These are phyloP conservation scores for Oncopodura yosiiana DNA, from an alignment of 1,140 invertebrate genomes.

Conservation along the genomic window DNA sequence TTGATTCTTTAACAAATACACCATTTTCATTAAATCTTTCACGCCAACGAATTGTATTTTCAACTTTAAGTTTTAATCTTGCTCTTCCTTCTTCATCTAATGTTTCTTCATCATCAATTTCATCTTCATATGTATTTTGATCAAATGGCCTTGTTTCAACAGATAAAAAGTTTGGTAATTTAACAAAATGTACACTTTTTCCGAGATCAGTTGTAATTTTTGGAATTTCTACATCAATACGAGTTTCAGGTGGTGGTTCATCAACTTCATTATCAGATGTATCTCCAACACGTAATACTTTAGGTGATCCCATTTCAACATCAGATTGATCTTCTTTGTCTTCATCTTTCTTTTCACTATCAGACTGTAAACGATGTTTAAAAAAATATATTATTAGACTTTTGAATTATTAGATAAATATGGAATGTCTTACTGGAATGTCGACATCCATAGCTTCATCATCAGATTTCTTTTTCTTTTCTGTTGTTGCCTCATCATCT, in stretches of 20 bases:
- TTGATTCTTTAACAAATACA: constrained; percentile 78
- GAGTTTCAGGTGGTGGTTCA: constrained; percentile 74
- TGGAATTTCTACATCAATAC: constrained; percentile 93
- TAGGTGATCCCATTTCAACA: constrained; percentile 32
- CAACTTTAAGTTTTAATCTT: constrained; percentile 83
- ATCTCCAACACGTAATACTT: constrained; percentile 25
- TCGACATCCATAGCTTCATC: constrained; percentile 40
- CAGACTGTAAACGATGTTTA: constrained; percentile 38
- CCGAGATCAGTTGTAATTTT: constrained; percentile 87
- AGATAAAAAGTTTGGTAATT: constrained; percentile 84
- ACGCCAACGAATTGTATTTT: constrained; percentile 97
- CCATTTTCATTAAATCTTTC: constrained; percentile 73
- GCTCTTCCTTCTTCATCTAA: constrained; percentile 94
- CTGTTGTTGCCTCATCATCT: constrained; percentile 47
- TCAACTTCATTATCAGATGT: constrained; percentile 62
- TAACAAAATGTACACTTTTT: constrained; percentile 86
- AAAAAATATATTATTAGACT: constrained; percentile 38
- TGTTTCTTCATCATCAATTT: constrained; percentile 97
- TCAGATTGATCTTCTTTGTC: constrained; percentile 35
- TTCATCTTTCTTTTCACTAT: constrained; percentile 38
- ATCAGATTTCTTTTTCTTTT: constrained; percentile 21
- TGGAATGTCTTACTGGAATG: constrained; percentile 39
- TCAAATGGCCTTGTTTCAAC: constrained; percentile 91
- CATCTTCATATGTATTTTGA: constrained; percentile 90
- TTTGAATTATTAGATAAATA: constrained; percentile 39